These are phyloP conservation scores for Protaetia brevitarsis DNA, from an alignment of 1,140 invertebrate species.

Conservation along the genomic window DNA sequence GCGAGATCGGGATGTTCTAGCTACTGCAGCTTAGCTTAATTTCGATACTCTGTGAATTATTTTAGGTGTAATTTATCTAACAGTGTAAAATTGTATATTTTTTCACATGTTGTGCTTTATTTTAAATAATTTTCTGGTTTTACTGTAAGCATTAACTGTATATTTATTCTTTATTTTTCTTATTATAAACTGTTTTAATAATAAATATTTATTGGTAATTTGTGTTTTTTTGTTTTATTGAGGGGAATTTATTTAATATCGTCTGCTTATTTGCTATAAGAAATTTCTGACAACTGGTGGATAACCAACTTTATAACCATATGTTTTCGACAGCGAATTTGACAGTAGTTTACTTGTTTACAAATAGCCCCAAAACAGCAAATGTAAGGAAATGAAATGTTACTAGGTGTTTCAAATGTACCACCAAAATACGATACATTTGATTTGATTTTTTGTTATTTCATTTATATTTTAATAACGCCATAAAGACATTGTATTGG, in stretches of 20 bases:
- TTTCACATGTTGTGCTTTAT: conserved; percentile 1
- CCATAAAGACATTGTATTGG: not conserved
- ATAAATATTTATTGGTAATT: not conserved
- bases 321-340: no score
- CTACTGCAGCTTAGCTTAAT: conserved; percentile 41
- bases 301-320: no score
- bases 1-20: conserved; percentile 35
- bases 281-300: not conserved
- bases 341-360: no score
- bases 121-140: not conserved
- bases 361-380: no score
- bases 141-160: not conserved
- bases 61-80: not conserved
- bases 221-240: not conserved
- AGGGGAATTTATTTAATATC: not conserved
- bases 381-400: no score
- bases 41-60: not conserved
- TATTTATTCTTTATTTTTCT: not conserved
- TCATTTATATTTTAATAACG: no score
- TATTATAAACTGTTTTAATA: conserved; percentile 4
- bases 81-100: not conserved
- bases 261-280: not conserved
- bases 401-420: no score
- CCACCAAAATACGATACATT: no score
- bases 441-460: no score